phyloP scores from a whole-genome alignment of 2,113 vertebrate genomes.

The Tricholaema leucomelas region DNA sequence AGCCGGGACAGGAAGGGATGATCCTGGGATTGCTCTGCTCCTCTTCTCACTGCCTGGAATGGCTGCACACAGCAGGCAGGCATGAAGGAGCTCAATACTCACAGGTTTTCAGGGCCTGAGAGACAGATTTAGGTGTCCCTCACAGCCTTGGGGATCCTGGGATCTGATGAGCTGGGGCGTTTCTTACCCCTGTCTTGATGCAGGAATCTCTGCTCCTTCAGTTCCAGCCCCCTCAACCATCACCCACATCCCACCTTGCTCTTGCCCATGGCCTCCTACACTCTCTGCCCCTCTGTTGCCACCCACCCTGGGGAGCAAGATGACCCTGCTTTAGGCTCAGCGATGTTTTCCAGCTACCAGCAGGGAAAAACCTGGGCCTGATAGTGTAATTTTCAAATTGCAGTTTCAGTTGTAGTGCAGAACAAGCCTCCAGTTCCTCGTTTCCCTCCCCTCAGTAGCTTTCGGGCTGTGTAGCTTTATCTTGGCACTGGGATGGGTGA shows the following conservation, averaged over 20 bases:
- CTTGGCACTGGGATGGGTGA: background rate
- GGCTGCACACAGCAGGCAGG: rapidly evolving
- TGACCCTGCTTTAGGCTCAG: rapidly evolving
- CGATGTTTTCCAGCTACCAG: background rate
- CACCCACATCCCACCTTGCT: background rate
- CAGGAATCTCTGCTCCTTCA: background rate
- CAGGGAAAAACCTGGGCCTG: rapidly evolving
- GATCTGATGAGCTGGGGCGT: rapidly evolving
- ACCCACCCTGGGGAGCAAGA: rapidly evolving
- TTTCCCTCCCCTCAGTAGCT: background rate
- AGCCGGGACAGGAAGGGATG: background rate
- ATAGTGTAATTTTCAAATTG: background rate
- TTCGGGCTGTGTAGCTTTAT: rapidly evolving
- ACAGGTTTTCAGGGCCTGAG: rapidly evolving
- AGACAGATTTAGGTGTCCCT: background rate
- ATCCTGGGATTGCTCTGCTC: background rate
- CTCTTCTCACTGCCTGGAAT: rapidly evolving
- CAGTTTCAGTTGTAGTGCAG: background rate
- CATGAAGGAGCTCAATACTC: rapidly evolving
- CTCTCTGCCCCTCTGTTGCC: background rate
- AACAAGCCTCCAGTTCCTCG: background rate
- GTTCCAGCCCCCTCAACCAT: background rate
- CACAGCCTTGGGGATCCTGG: rapidly evolving
- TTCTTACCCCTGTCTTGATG: background rate
- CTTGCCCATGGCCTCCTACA: background rate